Percentiles rank a stretch among this genome's conserved stretches.
Evolutionary conservation across 1,140 invertebrate species (phyloP).

Genomic region (Sinonovacula constricta): DNA sequence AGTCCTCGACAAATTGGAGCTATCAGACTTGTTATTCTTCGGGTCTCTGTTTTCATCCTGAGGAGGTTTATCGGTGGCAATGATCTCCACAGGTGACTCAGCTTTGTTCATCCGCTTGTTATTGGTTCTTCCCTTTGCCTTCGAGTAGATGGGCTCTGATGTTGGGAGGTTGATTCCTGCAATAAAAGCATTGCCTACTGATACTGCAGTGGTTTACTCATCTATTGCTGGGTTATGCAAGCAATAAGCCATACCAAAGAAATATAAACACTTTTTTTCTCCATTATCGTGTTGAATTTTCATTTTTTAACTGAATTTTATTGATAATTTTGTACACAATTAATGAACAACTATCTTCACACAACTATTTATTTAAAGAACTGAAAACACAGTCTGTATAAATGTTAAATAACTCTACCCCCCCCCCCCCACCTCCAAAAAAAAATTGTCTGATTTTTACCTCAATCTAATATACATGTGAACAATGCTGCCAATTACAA

Average conservation of each 20-base stretch:
- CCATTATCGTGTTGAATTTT: too few relatives aligned
- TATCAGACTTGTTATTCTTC: slow-evolving; percentile 12
- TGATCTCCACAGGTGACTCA: slow-evolving; percentile 15
- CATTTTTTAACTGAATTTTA: too few relatives aligned
- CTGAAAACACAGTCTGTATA: too few relatives aligned
- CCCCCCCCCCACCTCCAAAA: too few relatives aligned
- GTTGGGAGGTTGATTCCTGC: slow-evolving; percentile 64
- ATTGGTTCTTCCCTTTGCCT: slow-evolving; percentile 38
- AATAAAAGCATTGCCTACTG: slow-evolving; percentile 5
- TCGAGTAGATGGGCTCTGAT: slow-evolving; percentile 59
- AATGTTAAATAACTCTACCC: too few relatives aligned
- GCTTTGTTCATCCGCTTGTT: slow-evolving; percentile 22
- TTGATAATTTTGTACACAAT: neutral
- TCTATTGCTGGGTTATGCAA: neutral
- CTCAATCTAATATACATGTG: neutral
- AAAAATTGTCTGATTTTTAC: neutral
- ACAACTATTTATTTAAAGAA: too few relatives aligned
- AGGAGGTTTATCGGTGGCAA: slow-evolving; percentile 12
- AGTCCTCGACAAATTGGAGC: too few relatives aligned
- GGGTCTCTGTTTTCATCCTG: slow-evolving; percentile 45
- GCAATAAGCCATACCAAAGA: neutral
- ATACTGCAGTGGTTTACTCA: neutral
- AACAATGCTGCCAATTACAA: neutral
- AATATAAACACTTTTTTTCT: neutral
- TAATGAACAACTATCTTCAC: too few relatives aligned